Percentiles rank a stretch among this genome's conserved stretches.
phyloP scores from a whole-genome alignment of 1,140 invertebrate species.

The Dinoponera quadriceps region DNA sequence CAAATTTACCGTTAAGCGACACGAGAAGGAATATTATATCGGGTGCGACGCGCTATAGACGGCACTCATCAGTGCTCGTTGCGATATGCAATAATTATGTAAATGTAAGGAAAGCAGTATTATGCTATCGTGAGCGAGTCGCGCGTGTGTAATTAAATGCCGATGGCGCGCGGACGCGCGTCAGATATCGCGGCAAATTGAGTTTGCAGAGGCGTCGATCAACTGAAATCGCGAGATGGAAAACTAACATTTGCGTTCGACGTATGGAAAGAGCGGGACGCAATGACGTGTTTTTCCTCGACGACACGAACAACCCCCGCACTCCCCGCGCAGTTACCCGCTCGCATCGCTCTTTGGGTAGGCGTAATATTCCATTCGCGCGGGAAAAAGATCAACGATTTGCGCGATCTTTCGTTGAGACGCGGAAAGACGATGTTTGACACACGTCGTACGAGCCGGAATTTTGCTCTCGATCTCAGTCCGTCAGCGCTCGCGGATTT shows the following conservation, averaged over 20 bases:
- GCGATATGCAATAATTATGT: conserved; percentile 12
- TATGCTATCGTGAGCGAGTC: neutral
- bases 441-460: too few relatives aligned
- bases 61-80: too few relatives aligned
- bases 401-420: too few relatives aligned
- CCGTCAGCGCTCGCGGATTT: too few relatives aligned
- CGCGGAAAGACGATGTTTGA: too few relatives aligned
- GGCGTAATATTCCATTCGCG: too few relatives aligned
- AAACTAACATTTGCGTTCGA: conserved; percentile 30
- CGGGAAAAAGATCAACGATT: too few relatives aligned
- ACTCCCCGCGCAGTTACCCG: neutral
- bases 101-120: conserved; percentile 20
- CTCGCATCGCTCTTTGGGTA: neutral
- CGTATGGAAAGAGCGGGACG: neutral
- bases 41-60: neutral
- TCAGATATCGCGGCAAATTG: conserved; percentile 24
- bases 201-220: conserved; percentile 19
- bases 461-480: too few relatives aligned
- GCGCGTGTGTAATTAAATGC: conserved; percentile 29
- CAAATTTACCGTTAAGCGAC: neutral
- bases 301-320: neutral
- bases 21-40: conserved; percentile 13
- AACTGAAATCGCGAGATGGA: conserved; percentile 26
- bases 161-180: conserved; percentile 5
- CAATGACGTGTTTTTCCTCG: neutral